These are phyloP conservation scores for Sula dactylatra DNA, from an alignment of 2,113 vertebrate species.

Conservation along the genomic window DNA sequence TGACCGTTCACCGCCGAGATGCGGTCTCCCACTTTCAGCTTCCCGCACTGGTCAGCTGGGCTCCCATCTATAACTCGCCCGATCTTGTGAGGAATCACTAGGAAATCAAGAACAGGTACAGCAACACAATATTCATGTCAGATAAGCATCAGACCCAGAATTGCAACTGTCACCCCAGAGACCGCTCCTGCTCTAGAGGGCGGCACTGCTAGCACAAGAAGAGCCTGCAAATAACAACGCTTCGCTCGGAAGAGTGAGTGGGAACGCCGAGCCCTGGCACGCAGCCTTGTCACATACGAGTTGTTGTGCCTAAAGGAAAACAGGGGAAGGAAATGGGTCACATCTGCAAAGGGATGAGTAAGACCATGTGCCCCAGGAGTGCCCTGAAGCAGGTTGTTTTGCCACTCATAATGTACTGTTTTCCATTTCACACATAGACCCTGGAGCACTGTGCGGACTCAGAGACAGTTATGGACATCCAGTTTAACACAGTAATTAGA, in stretches of 20 bases:
- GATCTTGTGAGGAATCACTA: conserved; percentile 98
- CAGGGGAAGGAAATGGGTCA: neutral
- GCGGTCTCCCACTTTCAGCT: conserved; percentile 90
- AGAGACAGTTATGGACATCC: neutral
- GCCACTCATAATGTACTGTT: neutral
- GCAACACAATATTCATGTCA: neutral
- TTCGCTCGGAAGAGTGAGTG: fast-evolving
- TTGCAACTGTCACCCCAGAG: fast-evolving
- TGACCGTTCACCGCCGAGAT: conserved; percentile 94
- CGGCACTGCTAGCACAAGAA: neutral
- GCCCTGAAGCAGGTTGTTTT: neutral
- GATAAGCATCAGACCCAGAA: neutral
- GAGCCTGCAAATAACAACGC: neutral
- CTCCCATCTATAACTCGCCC: conserved; percentile 95
- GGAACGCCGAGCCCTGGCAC: neutral
- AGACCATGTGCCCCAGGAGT: neutral
- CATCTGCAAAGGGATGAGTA: neutral
- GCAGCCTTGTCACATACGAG: neutral
- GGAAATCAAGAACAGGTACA: neutral
- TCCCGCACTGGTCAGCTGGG: conserved; percentile 89
- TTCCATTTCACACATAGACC: neutral
- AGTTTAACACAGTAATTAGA: neutral
- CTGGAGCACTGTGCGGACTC: neutral
- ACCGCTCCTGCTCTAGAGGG: neutral
- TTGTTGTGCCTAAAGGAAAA: neutral